Evolutionary conservation across 2,888 invertebrate species (phyloP).

Genomic region (Agrilus mali): DNA sequence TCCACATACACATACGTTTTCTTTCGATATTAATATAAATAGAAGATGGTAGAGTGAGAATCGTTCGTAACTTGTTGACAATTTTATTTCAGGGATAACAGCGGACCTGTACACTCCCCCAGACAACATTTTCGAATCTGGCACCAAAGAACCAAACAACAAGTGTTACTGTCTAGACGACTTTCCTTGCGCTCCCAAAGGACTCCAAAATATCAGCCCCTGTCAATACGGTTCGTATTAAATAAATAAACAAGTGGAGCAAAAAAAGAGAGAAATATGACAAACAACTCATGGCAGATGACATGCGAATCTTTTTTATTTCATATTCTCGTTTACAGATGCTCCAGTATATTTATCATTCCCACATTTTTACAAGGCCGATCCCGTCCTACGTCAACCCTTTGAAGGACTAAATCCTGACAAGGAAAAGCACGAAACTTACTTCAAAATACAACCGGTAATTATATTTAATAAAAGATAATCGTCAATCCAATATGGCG

Average conservation of each 20-base stretch:
- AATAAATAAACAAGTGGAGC: neutral
- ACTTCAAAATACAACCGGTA: conserved; percentile 78
- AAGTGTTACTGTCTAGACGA: conserved; percentile 65
- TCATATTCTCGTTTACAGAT: conserved; percentile 37
- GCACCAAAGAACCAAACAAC: conserved; percentile 53
- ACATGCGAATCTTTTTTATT: neutral
- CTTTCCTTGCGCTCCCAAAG: conserved; percentile 54
- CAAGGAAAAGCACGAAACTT: conserved; percentile 57
- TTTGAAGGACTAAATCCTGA: conserved; percentile 63
- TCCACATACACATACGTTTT: too few species aligned
- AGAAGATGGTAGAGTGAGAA: too few species aligned
- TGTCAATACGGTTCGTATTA: conserved; percentile 65
- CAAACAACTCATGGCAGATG: neutral
- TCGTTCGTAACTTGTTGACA: neutral
- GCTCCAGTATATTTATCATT: conserved; percentile 82
- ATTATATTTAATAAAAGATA: too few species aligned
- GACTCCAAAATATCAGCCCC: conserved; percentile 75
- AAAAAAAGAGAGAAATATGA: too few species aligned
- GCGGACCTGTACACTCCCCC: conserved; percentile 64
- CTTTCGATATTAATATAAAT: too few species aligned
- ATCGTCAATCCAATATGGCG: too few species aligned
- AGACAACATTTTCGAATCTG: conserved; percentile 54
- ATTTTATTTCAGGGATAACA: conserved; percentile 44
- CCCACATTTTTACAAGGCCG: conserved; percentile 80
- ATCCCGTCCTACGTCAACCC: conserved; percentile 49